phyloP scores from a whole-genome alignment of 1,140 invertebrate species.

The Steinernema khuongi region DNA sequence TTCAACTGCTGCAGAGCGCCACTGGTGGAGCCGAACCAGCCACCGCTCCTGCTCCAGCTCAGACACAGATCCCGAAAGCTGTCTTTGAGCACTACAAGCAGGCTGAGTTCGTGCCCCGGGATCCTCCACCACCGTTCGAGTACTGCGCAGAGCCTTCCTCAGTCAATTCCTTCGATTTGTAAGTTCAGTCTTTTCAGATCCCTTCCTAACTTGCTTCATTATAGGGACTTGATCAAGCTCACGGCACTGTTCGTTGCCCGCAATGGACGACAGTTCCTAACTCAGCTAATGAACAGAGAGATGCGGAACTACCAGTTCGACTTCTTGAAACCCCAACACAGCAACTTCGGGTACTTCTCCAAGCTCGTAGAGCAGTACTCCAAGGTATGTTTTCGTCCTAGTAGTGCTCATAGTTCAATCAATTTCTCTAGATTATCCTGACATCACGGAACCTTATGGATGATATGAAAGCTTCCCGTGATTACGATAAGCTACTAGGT shows the following conservation, averaged over 20 bases:
- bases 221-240: constrained; percentile 88
- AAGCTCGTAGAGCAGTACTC: constrained; percentile 96
- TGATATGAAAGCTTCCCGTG: constrained; percentile 34
- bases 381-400: constrained; percentile 65
- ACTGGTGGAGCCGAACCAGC: no score
- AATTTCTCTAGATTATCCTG: constrained; percentile 67
- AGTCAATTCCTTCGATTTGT: constrained; percentile 94
- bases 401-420: constrained; percentile 72
- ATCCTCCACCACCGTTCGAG: constrained; percentile 91
- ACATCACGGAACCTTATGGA: constrained; percentile 45
- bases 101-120: constrained; percentile 82
- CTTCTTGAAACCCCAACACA: constrained; percentile 94
- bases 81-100: constrained; percentile 73
- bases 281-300: constrained; percentile 95
- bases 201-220: constrained; percentile 15
- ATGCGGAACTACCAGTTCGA: constrained; percentile 98
- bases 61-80: constrained; percentile 71
- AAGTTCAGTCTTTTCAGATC: constrained; percentile 60
- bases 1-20: constrained; percentile 61
- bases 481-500: constrained; percentile 69
- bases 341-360: constrained; percentile 96
- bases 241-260: constrained; percentile 97
- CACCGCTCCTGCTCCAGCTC: constrained; percentile 30
- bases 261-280: constrained; percentile 94
- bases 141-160: constrained; percentile 96